Conservation (phyloP, 2,113 vertebrate species). For the Todiramphus saurophagus region DNA sequence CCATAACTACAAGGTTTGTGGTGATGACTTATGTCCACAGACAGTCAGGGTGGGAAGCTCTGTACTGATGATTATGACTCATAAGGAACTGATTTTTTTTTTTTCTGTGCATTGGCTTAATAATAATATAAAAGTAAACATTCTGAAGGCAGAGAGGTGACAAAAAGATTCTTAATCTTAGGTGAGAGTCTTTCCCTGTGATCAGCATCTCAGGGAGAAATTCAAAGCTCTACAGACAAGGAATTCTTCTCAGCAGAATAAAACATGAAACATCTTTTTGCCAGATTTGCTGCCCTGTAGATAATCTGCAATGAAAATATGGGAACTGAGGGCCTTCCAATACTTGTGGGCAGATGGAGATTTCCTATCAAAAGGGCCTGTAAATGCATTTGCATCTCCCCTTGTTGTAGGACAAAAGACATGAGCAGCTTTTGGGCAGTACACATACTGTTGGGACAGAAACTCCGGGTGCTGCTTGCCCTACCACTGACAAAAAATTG, state of each 20-base stretch:
- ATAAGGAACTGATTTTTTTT: background rate
- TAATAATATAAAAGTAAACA: background rate
- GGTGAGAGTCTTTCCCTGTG: background rate
- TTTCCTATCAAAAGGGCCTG: background rate
- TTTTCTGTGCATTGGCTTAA: background rate
- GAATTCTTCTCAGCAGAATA: background rate
- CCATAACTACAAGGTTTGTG: background rate
- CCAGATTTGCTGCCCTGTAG: background rate
- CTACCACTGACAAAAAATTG: background rate
- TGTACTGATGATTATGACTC: conserved; percentile 23
- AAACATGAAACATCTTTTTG: background rate
- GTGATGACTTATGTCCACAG: background rate
- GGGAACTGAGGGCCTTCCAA: background rate
- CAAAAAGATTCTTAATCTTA: background rate
- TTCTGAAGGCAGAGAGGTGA: background rate
- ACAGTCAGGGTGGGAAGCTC: background rate
- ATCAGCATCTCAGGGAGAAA: background rate
- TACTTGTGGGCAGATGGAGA: background rate
- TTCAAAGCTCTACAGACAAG: background rate
- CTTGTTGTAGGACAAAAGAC: background rate
- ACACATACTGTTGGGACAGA: background rate
- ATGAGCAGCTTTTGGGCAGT: background rate
- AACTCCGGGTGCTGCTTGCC: background rate
- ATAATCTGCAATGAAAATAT: background rate
- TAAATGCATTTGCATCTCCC: background rate